Base-by-base conservation (phyloP, 2,888 invertebrate genomes). In the Noctua janthe region DNA sequence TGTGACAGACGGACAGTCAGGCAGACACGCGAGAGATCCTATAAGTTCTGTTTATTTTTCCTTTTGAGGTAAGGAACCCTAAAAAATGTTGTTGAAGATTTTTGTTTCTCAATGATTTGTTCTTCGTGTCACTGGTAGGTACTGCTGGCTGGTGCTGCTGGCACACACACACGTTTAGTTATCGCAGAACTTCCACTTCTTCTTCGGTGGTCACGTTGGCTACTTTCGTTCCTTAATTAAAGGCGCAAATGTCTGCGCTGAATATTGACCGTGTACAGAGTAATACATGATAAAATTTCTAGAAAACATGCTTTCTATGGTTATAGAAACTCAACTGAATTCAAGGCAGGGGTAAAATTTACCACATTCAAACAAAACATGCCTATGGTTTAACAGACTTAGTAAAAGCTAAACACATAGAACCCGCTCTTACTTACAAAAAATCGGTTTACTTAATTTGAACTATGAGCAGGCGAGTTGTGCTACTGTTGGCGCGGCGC, bases 401-500 rank as follows among this genome's bases (percentile, higher is more conserved):
- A 1, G 6, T 8, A 3, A 64, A 64, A 35, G 8, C 23, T 17
- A 64, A 66, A 39, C 39, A 39, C 43, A 43, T 43, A 23, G 10
- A 69, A 47, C 35, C 8, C 20, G 10, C n/a, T 17, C 0, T 69
- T 15, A 43, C 43, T n/a, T 15, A 69, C 3, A 69, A 69, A 4
- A 47, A 69, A 47, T 10, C 17, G 7, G 7, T n/a, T 29, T 47
- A 47, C 69, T 15, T 69, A 1, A 47, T 69, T 47, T 15, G 8
- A 69, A 47, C 1, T 35, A 13, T 17, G 64, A 43, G 43, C n/a
- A 47, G 43, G n/a, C 47, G n/a, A 69, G 47, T 84, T 81, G 83
- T 35, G 62, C 74, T 90, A 85, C 90, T 90, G 88, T 15, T 29
- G 35, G 47, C 23, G 66, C 66, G 74, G 71, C 66, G 77, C 89